These are phyloP conservation scores for Amiota communis DNA, from an alignment of 2,888 invertebrate species.

Conservation along the genomic window DNA sequence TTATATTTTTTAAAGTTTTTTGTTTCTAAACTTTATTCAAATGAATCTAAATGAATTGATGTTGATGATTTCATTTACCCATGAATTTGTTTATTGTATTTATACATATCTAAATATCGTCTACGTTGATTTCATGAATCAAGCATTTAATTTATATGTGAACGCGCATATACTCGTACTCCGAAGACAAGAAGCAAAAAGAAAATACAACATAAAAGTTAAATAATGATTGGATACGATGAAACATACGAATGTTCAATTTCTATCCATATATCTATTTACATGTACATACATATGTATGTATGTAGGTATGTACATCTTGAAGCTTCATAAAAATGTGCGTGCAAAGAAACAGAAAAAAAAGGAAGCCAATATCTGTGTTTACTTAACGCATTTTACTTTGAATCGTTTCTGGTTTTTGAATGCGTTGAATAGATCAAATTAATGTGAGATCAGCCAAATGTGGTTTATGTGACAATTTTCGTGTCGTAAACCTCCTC, in stretches of 20 bases:
- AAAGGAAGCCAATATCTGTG: neutral
- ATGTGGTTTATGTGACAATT: slow-evolving; percentile 1
- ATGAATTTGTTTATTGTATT: slow-evolving; percentile 39
- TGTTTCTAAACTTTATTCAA: slow-evolving; percentile 50
- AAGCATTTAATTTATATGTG: slow-evolving; percentile 65
- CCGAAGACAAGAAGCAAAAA: slow-evolving; percentile 37
- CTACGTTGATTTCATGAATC: slow-evolving; percentile 61
- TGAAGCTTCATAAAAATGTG: too few species aligned
- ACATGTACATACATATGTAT: too few species aligned
- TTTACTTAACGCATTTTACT: slow-evolving; percentile 12
- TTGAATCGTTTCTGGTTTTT: slow-evolving; percentile 3
- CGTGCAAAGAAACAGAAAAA: too few species aligned
- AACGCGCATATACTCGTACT: slow-evolving; percentile 67
- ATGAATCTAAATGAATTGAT: slow-evolving; percentile 55
- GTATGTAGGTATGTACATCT: too few species aligned
- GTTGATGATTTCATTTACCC: slow-evolving; percentile 34
- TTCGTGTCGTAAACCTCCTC: neutral
- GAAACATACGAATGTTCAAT: too few species aligned
- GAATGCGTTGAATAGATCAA: slow-evolving; percentile 59
- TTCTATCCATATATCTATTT: too few species aligned
- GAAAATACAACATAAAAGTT: too few species aligned
- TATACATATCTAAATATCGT: slow-evolving; percentile 26
- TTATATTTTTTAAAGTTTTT: too few species aligned
- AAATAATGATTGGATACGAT: too few species aligned
- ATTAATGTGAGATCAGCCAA: slow-evolving; percentile 46